Evolutionary conservation across 2,797 vertebrate species (phyloP).

Genomic region (Corythornis leucogaster): DNA sequence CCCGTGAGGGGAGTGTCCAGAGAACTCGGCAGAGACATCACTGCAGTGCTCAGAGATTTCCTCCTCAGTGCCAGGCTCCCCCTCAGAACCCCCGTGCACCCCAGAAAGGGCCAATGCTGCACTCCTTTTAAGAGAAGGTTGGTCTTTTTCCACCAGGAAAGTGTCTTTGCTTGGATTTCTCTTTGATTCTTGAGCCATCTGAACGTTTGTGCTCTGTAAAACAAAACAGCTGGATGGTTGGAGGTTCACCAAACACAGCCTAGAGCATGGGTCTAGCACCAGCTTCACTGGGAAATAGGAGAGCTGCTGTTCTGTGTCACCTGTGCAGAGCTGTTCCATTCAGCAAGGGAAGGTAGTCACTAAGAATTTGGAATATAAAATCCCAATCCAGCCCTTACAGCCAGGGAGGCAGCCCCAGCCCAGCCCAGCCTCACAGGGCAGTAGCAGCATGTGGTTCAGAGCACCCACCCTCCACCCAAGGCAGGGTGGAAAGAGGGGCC

Average conservation of each 20-base stretch:
- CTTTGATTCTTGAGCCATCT: neutral
- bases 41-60: constrained; percentile 82
- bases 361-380: neutral
- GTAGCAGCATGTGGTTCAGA: neutral
- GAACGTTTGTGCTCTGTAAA: constrained; percentile 4
- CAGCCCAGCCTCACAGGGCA: neutral
- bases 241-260: neutral
- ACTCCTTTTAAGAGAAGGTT: neutral
- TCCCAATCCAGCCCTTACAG: neutral
- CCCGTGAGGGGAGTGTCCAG: neutral
- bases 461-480: neutral
- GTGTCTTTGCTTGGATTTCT: neutral
- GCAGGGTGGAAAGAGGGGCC: neutral
- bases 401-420: no score
- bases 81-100: constrained; percentile 39
- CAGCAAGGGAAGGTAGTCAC: neutral
- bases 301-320: neutral
- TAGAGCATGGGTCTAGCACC: no score
- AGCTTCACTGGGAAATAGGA: neutral
- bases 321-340: neutral
- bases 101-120: neutral
- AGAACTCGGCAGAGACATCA: neutral
- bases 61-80: constrained; percentile 37
- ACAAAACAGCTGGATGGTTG: neutral
- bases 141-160: neutral